Evolutionary conservation across 2,888 invertebrate genomes (phyloP).

Genomic region (Brachynemurus nebulosus): DNA sequence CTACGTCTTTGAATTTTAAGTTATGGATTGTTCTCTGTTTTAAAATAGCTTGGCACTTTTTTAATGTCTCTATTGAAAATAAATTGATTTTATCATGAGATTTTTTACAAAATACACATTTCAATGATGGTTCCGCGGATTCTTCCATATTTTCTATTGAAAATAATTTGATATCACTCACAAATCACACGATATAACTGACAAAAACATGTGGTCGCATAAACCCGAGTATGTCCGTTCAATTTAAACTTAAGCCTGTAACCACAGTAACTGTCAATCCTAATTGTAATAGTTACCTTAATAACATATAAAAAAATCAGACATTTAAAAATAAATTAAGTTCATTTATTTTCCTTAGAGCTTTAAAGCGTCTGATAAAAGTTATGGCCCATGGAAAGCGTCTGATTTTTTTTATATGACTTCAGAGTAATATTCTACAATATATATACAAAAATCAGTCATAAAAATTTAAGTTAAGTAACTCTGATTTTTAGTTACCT

Average conservation of each 20-base stretch:
- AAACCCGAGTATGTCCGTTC: neutral
- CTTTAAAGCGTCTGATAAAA: too few relatives aligned
- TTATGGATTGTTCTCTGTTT: too few relatives aligned
- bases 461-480: constrained; percentile 4
- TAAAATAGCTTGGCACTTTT: too few relatives aligned
- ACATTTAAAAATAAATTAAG: constrained; percentile 5
- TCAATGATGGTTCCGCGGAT: constrained; percentile 4
- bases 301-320: constrained; percentile 4
- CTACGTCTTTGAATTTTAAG: too few relatives aligned
- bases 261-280: neutral
- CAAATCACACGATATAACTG: constrained; percentile 5
- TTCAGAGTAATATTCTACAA: too few relatives aligned
- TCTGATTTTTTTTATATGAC: too few relatives aligned
- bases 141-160: constrained; percentile 4
- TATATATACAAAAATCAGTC: constrained; percentile 4
- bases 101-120: constrained; percentile 4
- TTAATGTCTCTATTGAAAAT: constrained; percentile 3
- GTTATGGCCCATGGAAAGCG: too few relatives aligned
- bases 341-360: neutral
- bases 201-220: constrained; percentile 1
- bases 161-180: constrained; percentile 2
- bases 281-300: neutral
- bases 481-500: constrained; percentile 5
- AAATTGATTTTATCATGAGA: constrained; percentile 2
- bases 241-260: neutral